Base-by-base conservation (phyloP, 2,888 invertebrate species). In the Megamerina dolium region DNA sequence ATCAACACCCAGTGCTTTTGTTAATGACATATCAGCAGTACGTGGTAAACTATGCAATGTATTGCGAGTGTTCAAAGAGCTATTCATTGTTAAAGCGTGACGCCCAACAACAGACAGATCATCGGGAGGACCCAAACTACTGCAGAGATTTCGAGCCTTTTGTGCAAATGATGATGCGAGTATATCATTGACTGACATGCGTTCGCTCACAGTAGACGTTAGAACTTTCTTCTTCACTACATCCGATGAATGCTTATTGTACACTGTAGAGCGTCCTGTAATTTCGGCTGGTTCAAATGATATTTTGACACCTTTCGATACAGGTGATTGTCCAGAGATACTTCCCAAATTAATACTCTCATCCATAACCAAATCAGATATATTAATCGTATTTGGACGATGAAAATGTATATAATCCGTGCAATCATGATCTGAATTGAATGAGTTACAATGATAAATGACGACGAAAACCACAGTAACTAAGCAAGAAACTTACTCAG, bases 251-350 rank as follows among this genome's bases (percentile, higher is more conserved):
- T 53, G 49, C 14, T 52, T 52, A 1, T 51, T 52, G 31, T 63
- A 61, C 3, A 62, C 53, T 1, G 70, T 71, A 1, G 71, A 70
- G 8, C 71, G 60, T 1, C 65, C 71, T 0, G 69, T 70, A 8
- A 71, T 70, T 48, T 71, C 70, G 1, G 54, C 58, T 1, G 70
- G 68, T 37, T 69, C 66, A 49, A 70, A 69, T 1, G 67, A 68
- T 3, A 70, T 55, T 37, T 63, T 58, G 12, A 52, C 38, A 34
- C 51, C 54, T 16, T 54, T 54, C 1, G 47, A 42, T 2, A 52
- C 50, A 3, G 60, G 52, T 3, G 55, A 19, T 3, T 50, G 27
- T n/a, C n/a, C n/a, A 8, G 47, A 43, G 9, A 50, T 54, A 13
- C 56, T 61, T 48, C 66, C 65, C 0, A 70, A 49, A 46, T 68